phyloP scores from a whole-genome alignment of 2,888 invertebrate species.

The Xanthia togata region DNA sequence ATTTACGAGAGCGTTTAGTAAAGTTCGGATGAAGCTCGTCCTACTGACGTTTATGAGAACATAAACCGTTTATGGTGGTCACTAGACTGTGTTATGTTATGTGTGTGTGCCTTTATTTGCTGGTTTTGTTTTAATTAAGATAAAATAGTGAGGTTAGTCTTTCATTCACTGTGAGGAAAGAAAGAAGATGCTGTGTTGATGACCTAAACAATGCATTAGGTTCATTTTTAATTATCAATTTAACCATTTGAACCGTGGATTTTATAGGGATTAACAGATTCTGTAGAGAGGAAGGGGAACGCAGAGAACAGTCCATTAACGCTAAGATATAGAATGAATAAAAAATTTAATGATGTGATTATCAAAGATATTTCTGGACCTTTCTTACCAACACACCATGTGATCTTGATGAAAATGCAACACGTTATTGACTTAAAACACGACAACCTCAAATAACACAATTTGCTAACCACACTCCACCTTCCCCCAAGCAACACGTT shows the following conservation, averaged over 20 bases:
- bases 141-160: neutral
- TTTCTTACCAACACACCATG: neutral
- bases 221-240: neutral
- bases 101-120: constrained; percentile 35
- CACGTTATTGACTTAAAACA: neutral
- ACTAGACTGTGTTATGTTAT: constrained; percentile 50
- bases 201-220: neutral
- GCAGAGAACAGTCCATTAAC: neutral
- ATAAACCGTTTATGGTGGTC: constrained; percentile 66
- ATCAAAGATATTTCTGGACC: neutral
- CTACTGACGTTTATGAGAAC: constrained; percentile 60
- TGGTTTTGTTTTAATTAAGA: constrained; percentile 34
- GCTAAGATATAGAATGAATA: neutral
- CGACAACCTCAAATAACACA: constrained; percentile 31
- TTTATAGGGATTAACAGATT: neutral
- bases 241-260: too few relatives aligned
- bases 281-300: neutral
- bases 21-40: constrained; percentile 59
- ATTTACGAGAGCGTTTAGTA: constrained; percentile 65
- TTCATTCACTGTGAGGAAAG: neutral
- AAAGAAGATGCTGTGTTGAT: neutral
- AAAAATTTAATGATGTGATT: neutral
- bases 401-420: neutral
- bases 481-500: constrained; percentile 41
- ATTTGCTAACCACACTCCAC: constrained; percentile 18